Base-by-base conservation (phyloP, 1,140 invertebrate species). In the Drosophila mojavensis region DNA sequence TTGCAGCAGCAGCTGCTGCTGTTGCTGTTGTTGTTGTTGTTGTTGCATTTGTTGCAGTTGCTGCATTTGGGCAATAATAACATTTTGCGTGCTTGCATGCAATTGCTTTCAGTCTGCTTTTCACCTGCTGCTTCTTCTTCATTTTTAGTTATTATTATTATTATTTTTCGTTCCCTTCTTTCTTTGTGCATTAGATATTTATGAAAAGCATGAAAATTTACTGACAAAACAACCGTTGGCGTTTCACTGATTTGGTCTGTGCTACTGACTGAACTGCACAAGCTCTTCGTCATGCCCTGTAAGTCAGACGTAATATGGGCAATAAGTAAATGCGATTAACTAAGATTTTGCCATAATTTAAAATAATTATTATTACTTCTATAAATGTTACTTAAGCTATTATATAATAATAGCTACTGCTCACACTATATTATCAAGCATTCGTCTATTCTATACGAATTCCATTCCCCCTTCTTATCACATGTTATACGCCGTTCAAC, bases 41-140 rank as follows among this genome's bases (percentile, higher is more conserved):
- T 15, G 20, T 48, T 9, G 45, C 9, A 72, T 58, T 20, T 58
- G 54, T 17, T 30, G 26, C 51, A 64, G 17, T 17, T 60, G 69
- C 68, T 54, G 39, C 48, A 53, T 56, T 45, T 47, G 33, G 51
- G 61, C 75, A 65, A 70, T 73, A 88, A 80, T 82, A 88, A 73
- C 70, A 88, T 78, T 88, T 88, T 88, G 83, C 79, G 83, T 88
- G 79, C 73, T 66, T 62, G 79, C 83, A 88, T 88, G 83, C 83
- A 75, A 79, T 86, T 75, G 72, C 70, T 75, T 83, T 85, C 77
- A 68, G 78, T 71, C 24, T 47, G 56, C 70, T 80, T 64, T 64
- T 11, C 36, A 39, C 6, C 61, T 26, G 30, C 45, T 60, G 1
- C 41, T 30, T 5, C 5, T 36, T 36, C 7, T 70, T 68, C 36